A percentile compares a stretch with the other conserved stretches of the same genome.
Conservation (phyloP, 2,888 invertebrate genomes). For the Napeogenes sylphis region DNA sequence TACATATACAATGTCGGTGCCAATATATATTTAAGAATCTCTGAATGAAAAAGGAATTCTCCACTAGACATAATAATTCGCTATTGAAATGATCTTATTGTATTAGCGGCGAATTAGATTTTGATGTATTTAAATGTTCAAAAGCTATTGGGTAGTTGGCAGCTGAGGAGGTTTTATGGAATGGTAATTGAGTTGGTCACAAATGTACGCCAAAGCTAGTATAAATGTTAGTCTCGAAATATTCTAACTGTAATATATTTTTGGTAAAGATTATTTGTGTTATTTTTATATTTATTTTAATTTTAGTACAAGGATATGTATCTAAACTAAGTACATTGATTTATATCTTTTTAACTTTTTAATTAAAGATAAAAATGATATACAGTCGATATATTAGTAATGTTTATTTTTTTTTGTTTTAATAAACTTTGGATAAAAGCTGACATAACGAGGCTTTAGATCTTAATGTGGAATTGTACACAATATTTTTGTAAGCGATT, state of each 20-base stretch:
- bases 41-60: conserved; percentile 45
- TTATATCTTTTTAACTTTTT: conserved; percentile 7
- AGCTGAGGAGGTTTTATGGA: conserved; percentile 9
- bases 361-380: conserved; percentile 13
- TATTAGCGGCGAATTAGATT: conserved; percentile 13
- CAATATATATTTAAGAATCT: conserved; percentile 59
- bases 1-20: conserved; percentile 41
- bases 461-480: conserved; percentile 41
- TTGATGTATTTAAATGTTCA: conserved; percentile 10
- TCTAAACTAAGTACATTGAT: conserved; percentile 1
- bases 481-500: conserved; percentile 36
- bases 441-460: conserved; percentile 40
- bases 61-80: conserved; percentile 48
- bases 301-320: conserved; percentile 8
- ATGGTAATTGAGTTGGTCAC: conserved; percentile 49
- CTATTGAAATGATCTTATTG: conserved; percentile 12
- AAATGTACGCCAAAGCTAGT: conserved; percentile 69
- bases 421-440: conserved; percentile 22
- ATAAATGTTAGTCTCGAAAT: conserved; percentile 18
- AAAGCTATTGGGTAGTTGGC: conserved; percentile 10
- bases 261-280: conserved; percentile 10
- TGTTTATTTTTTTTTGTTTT: conserved; percentile 23
- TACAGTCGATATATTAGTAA: conserved; percentile 26
- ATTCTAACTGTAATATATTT: conserved; percentile 4
- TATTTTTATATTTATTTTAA: conserved; percentile 14